phyloP scores from a whole-genome alignment of 2,797 vertebrate genomes.

The Pelochelys cantorii region DNA sequence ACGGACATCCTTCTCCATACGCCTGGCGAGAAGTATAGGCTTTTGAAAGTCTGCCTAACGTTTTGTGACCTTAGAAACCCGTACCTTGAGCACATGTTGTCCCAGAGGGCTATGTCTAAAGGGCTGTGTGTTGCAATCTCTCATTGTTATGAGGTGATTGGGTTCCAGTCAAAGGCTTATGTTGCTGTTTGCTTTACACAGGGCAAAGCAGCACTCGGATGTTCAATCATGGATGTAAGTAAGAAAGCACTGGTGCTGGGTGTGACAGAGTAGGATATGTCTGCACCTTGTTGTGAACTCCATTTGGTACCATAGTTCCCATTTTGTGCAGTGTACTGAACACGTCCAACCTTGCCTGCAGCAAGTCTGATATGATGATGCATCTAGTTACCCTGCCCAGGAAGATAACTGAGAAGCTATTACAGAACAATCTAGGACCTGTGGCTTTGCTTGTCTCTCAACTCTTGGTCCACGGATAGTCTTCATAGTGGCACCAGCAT shows the following conservation, averaged over 20 bases:
- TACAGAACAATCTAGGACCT: rapidly evolving
- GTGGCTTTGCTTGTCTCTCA: background rate
- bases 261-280: background rate
- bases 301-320: background rate
- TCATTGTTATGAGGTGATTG: rapidly evolving
- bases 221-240: background rate
- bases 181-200: rapidly evolving
- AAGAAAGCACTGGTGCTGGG: background rate
- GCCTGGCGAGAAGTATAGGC: background rate
- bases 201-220: background rate
- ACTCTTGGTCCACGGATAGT: background rate
- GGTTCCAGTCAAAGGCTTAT: background rate
- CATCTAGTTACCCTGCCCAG: rapidly evolving
- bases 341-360: background rate
- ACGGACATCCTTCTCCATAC: rapidly evolving
- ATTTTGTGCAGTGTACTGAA: no score
- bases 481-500: background rate
- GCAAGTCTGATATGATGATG: rapidly evolving
- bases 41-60: background rate
- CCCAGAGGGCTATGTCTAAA: rapidly evolving
- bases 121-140: background rate
- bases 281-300: background rate
- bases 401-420: background rate
- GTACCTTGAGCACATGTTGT: background rate
- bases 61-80: background rate